A percentile compares a stretch with the other conserved stretches of the same genome.
These are phyloP conservation scores for Macrocentrus cingulum DNA, from an alignment of 1,140 invertebrate genomes.

Conservation along the genomic window DNA sequence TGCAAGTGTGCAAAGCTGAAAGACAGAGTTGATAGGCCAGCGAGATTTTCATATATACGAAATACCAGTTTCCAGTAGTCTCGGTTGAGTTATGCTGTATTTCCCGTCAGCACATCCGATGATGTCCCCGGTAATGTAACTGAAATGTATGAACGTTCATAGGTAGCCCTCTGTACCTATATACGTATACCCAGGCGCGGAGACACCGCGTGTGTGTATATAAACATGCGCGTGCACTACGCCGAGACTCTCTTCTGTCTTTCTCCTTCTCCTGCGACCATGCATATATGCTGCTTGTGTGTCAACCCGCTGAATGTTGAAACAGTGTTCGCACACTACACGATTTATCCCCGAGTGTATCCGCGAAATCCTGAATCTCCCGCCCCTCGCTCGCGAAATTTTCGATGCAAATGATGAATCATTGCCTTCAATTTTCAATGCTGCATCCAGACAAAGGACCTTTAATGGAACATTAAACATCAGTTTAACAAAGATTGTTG, in stretches of 20 bases:
- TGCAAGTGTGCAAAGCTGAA: conserved; percentile 1
- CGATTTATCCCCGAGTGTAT: conserved; percentile 25
- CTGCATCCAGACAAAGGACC: neutral
- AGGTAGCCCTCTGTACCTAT: conserved; percentile 33
- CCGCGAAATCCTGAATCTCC: conserved; percentile 26
- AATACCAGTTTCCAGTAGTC: conserved; percentile 43
- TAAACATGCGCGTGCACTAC: neutral
- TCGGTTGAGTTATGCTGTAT: conserved; percentile 56
- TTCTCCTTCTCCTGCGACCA: neutral
- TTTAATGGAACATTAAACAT: neutral
- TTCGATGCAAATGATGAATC: conserved; percentile 27
- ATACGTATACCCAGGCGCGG: neutral
- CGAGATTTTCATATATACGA: conserved; percentile 45
- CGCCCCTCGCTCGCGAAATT: conserved; percentile 10
- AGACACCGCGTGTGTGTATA: conserved; percentile 8
- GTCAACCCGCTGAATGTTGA: conserved; percentile 11
- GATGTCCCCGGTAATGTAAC: conserved; percentile 55
- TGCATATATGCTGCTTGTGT: neutral
- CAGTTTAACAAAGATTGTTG: neutral
- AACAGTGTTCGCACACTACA: conserved; percentile 12
- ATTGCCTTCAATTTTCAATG: conserved; percentile 16
- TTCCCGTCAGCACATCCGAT: conserved; percentile 57
- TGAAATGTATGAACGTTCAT: conserved; percentile 54
- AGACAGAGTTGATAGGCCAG: conserved; percentile 12
- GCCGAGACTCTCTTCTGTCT: neutral